phyloP scores from a whole-genome alignment of 1,140 invertebrate genomes.

The Drosophila malerkotliana region DNA sequence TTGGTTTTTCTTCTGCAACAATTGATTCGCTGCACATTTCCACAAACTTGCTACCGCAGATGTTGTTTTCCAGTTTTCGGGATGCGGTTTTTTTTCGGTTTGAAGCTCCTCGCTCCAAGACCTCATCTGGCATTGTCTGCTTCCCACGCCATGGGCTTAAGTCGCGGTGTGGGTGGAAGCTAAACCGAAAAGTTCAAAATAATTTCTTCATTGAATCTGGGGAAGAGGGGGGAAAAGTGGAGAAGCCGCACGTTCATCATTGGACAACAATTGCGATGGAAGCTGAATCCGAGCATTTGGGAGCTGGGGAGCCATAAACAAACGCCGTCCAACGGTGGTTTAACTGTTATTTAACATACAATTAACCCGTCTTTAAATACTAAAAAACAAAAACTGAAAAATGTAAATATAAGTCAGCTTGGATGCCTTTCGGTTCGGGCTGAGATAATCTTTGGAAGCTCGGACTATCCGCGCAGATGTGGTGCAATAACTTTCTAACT shows the following conservation, averaged over 20 bases:
- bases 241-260: neutral
- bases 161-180: conserved; percentile 48
- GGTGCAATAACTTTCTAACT: conserved; percentile 77
- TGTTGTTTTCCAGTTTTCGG: conserved; percentile 18
- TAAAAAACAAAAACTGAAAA: conserved; percentile 50
- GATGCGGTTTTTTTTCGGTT: conserved; percentile 20
- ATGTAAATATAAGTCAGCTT: conserved; percentile 65
- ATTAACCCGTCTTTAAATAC: conserved; percentile 62
- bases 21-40: conserved; percentile 37
- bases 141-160: conserved; percentile 58
- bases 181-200: conserved; percentile 71
- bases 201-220: conserved; percentile 67
- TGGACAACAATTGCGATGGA: conserved; percentile 59
- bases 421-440: conserved; percentile 30
- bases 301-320: conserved; percentile 40
- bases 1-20: conserved; percentile 15
- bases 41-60: conserved; percentile 49
- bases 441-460: conserved; percentile 46
- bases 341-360: conserved; percentile 79
- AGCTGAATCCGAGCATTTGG: conserved; percentile 48
- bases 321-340: conserved; percentile 58
- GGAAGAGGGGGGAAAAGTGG: conserved; percentile 21
- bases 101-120: conserved; percentile 3
- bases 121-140: conserved; percentile 40
- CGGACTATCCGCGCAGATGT: conserved; percentile 46